Percentiles rank a stretch among this genome's conserved stretches.
Conservation (phyloP, 2,797 vertebrate genomes). For the Chanos chanos region DNA sequence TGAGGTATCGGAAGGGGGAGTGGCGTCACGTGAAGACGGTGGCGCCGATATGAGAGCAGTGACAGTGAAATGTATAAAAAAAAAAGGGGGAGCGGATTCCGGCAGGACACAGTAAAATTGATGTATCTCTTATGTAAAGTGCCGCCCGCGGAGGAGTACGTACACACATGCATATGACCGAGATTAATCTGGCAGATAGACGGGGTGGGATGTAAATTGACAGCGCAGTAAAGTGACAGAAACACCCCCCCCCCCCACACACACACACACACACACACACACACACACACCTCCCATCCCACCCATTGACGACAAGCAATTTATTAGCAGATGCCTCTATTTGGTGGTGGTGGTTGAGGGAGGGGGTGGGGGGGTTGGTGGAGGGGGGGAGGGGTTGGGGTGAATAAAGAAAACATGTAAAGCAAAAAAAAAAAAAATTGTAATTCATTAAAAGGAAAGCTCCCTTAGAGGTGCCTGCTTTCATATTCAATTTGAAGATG, state of each 20-base stretch:
- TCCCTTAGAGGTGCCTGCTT: constrained; percentile 57
- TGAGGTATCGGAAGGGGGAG: constrained; percentile 30
- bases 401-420: constrained; percentile 58
- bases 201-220: constrained; percentile 42
- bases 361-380: too few relatives aligned
- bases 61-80: constrained; percentile 30
- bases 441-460: constrained; percentile 69
- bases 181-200: constrained; percentile 66
- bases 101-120: constrained; percentile 63
- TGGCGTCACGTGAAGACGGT: constrained; percentile 1
- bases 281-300: constrained; percentile 44
- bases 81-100: constrained; percentile 29
- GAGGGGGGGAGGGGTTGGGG: too few relatives aligned
- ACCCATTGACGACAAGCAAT: constrained; percentile 58
- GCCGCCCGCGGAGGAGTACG: constrained; percentile 70
- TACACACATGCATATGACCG: constrained; percentile 68
- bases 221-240: too few relatives aligned
- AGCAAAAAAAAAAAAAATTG: constrained; percentile 68
- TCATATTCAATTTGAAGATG: constrained; percentile 75
- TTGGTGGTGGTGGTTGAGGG: constrained; percentile 26
- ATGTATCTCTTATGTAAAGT: constrained; percentile 74
- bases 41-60: constrained; percentile 24
- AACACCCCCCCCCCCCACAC: neutral
- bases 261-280: constrained; percentile 23
- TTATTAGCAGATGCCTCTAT: constrained; percentile 58